Evolutionary conservation across 2,113 vertebrate genomes (phyloP).

Genomic region (Chloropsis cyanopogon): DNA sequence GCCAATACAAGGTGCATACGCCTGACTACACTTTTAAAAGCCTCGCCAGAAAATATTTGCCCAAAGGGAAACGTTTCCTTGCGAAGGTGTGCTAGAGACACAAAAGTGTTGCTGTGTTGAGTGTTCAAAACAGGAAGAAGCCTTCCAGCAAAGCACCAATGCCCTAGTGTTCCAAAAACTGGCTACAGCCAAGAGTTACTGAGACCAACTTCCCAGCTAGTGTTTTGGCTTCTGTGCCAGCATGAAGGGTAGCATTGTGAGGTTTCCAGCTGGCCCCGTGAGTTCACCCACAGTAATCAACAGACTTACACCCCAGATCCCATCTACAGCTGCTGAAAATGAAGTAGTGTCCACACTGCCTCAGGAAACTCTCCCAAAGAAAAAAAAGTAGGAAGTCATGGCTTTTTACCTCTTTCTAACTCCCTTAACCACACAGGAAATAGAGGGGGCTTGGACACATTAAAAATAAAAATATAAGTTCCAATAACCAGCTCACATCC

Average conservation of each 20-base stretch:
- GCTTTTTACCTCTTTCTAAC: neutral
- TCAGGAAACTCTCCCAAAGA: neutral
- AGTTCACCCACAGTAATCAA: neutral
- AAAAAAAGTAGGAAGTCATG: neutral
- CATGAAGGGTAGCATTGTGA: neutral
- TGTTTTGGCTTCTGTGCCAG: neutral
- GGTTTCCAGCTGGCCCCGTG: neutral
- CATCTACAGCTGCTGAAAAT: neutral
- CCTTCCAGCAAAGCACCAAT: neutral
- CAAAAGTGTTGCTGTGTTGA: neutral
- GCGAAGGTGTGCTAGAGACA: neutral
- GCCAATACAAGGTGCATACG: neutral
- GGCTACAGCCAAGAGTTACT: neutral
- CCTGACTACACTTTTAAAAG: neutral
- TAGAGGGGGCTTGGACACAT: neutral
- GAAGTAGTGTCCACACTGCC: neutral
- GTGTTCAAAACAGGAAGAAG: neutral
- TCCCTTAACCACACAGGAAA: neutral
- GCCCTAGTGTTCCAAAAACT: neutral
- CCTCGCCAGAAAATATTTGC: neutral
- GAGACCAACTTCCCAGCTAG: neutral
- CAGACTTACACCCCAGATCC: neutral
- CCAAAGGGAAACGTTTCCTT: neutral
- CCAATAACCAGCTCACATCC: neutral
- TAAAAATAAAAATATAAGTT: neutral